Conservation (phyloP, 1,140 invertebrate species). For the Oncopodura yosiiana region DNA sequence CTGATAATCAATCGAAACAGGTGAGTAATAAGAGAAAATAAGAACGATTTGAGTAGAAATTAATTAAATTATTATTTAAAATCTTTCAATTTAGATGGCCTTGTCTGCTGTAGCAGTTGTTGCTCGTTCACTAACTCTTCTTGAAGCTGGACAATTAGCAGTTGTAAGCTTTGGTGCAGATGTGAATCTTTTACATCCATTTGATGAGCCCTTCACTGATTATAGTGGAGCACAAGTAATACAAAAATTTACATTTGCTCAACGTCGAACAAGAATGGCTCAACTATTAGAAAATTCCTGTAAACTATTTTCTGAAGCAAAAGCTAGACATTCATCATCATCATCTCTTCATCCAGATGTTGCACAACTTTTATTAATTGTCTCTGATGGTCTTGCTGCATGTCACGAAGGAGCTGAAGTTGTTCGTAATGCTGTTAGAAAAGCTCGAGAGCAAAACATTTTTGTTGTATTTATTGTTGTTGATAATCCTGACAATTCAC, state of each 20-base stretch:
- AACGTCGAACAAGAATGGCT: constrained; percentile 67
- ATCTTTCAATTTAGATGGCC: constrained; percentile 52
- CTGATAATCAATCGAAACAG: constrained; percentile 77
- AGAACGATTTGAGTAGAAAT: neutral
- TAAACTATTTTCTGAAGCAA: constrained; percentile 49
- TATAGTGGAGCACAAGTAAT: constrained; percentile 66
- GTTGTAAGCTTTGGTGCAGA: constrained; percentile 88
- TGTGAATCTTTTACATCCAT: constrained; percentile 69
- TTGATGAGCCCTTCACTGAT: constrained; percentile 75
- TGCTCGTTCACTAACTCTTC: constrained; percentile 76
- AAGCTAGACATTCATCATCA: constrained; percentile 35
- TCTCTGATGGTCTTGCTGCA: constrained; percentile 89
- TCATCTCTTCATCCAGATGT: constrained; percentile 45
- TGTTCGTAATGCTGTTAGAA: constrained; percentile 66
- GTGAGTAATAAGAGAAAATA: constrained; percentile 39
- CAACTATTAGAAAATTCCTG: constrained; percentile 68
- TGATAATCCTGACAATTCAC: constrained; percentile 84
- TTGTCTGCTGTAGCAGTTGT: constrained; percentile 90
- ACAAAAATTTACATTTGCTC: constrained; percentile 66
- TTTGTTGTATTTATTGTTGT: constrained; percentile 93
- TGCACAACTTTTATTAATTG: constrained; percentile 79
- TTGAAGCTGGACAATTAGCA: constrained; percentile 85
- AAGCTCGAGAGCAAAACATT: constrained; percentile 66
- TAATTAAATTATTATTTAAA: neutral
- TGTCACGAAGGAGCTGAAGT: constrained; percentile 75